Conservation (phyloP, 1,140 invertebrate species). For the Aphaenogaster floridana region DNA sequence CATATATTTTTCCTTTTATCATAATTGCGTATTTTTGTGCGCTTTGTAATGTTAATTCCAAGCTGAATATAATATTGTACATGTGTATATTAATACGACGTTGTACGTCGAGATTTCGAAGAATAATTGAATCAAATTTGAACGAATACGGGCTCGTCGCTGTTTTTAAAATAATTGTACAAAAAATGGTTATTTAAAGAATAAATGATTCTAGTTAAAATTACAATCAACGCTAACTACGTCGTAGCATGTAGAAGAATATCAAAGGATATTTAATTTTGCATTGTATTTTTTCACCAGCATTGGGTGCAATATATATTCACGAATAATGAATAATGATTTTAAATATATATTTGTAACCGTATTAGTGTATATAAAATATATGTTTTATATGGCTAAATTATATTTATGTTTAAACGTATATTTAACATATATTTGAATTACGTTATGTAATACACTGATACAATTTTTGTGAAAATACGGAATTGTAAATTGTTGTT, state of each 20-base stretch:
- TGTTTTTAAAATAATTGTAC: conserved; percentile 37
- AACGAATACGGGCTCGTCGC: neutral
- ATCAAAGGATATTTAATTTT: conserved; percentile 43
- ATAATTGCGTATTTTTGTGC: neutral
- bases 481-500: conserved; percentile 21
- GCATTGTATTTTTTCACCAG: conserved; percentile 22
- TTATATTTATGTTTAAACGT: neutral
- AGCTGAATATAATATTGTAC: neutral
- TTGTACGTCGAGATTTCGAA: neutral
- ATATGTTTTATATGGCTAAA: conserved; percentile 8
- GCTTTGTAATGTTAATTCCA: neutral
- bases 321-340: conserved; percentile 35
- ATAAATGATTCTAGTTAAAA: conserved; percentile 40
- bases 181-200: conserved; percentile 25
- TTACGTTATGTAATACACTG: neutral
- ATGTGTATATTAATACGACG: conserved; percentile 18
- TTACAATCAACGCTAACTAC: conserved; percentile 41
- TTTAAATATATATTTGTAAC: conserved; percentile 18
- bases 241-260: conserved; percentile 45
- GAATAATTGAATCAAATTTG: conserved; percentile 6
- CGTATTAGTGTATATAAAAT: conserved; percentile 26
- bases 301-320: neutral
- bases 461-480: conserved; percentile 18
- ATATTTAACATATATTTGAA: conserved; percentile 24
- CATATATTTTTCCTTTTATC: neutral